phyloP scores from a whole-genome alignment of 2,113 vertebrate genomes.

The Microcebus tavaratra region DNA sequence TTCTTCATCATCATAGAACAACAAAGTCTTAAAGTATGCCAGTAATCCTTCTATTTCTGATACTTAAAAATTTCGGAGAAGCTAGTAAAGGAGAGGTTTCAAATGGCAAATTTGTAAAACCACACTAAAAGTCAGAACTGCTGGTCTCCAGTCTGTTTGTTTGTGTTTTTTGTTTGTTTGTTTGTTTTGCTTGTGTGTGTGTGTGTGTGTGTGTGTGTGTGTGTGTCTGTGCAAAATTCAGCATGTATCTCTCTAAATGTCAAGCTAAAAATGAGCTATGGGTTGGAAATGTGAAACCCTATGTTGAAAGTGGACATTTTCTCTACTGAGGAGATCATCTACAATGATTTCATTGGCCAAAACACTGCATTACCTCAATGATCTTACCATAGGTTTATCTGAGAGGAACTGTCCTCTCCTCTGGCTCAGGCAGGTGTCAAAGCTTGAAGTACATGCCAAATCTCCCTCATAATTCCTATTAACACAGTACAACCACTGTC shows the following conservation, averaged over 20 bases:
- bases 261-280: not conserved
- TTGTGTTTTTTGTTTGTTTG: not conserved
- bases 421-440: not conserved
- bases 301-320: not conserved
- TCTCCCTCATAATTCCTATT: not conserved
- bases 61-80: conserved; percentile 52
- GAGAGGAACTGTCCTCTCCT: not conserved
- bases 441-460: not conserved
- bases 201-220: no score
- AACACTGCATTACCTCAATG: not conserved
- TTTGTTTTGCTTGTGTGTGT: not conserved
- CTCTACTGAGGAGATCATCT: not conserved
- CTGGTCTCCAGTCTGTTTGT: not conserved
- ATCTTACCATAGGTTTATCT: not conserved
- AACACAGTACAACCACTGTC: not conserved
- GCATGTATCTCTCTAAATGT: not conserved
- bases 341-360: not conserved
- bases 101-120: not conserved
- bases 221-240: not conserved
- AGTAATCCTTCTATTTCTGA: conserved; percentile 54
- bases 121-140: not conserved
- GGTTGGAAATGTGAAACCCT: not conserved
- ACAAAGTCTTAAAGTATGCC: conserved; percentile 55
- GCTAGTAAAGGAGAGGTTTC: not conserved
- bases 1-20: conserved; percentile 74